Evolutionary conservation across 2,888 invertebrate species (phyloP).

Genomic region (Nomada fucata): DNA sequence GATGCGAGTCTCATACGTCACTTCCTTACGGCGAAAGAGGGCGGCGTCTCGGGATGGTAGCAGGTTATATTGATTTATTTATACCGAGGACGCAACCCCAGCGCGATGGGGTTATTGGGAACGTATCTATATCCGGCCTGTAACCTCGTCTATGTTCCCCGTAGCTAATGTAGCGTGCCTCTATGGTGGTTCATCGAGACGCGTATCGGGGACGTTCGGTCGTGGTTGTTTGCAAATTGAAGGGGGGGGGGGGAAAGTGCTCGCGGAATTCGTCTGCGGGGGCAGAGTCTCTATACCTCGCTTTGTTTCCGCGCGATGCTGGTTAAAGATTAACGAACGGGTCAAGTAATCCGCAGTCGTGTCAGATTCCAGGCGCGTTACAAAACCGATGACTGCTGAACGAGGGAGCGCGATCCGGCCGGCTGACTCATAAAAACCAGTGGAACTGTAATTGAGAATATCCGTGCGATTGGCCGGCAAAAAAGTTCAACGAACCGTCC

Average conservation of each 20-base stretch:
- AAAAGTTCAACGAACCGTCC: slow-evolving; percentile 54
- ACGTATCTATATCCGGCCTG: slow-evolving; percentile 73
- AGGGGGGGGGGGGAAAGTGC: too few relatives aligned
- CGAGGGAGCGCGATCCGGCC: not conserved
- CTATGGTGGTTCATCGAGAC: not conserved
- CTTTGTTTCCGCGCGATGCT: slow-evolving; percentile 1
- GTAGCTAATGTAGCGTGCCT: slow-evolving; percentile 20
- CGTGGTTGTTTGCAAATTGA: not conserved
- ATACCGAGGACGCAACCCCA: slow-evolving; percentile 75
- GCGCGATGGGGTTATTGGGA: slow-evolving; percentile 80
- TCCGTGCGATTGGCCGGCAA: slow-evolving; percentile 33
- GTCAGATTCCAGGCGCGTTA: slow-evolving; percentile 24
- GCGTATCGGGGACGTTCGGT: not conserved
- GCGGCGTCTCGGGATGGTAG: slow-evolving; percentile 72
- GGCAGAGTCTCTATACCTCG: too few relatives aligned
- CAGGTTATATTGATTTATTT: slow-evolving; percentile 83
- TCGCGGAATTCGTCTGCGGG: too few relatives aligned
- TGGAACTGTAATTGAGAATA: slow-evolving; percentile 44
- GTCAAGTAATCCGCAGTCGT: slow-evolving; percentile 21
- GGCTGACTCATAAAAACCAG: slow-evolving; percentile 28
- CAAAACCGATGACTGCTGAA: slow-evolving; percentile 39
- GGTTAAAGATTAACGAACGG: slow-evolving; percentile 4
- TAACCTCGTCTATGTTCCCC: slow-evolving; percentile 43
- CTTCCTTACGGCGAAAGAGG: slow-evolving; percentile 76
- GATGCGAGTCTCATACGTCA: slow-evolving; percentile 81